Percentiles rank a stretch among this genome's conserved stretches.
These are phyloP conservation scores for Parthenolecanium corni DNA, from an alignment of 2,888 invertebrate genomes.

Conservation along the genomic window DNA sequence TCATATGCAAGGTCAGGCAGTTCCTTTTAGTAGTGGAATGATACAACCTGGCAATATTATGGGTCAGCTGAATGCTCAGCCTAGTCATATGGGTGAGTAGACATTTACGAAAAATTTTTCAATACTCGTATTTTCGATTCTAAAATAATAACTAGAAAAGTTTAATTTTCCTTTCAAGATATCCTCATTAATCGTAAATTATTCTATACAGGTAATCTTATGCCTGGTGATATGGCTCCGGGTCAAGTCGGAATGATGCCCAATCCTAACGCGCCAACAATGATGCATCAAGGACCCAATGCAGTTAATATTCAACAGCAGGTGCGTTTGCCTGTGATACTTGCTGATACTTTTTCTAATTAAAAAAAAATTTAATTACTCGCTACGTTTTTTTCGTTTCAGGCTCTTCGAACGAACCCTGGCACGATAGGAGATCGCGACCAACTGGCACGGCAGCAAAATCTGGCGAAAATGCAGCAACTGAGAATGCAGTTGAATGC, in stretches of 20 bases:
- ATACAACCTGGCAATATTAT: conserved; percentile 2
- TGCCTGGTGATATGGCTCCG: conserved; percentile 10
- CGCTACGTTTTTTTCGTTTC: too few relatives aligned
- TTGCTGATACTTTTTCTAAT: too few relatives aligned
- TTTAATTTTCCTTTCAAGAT: too few relatives aligned
- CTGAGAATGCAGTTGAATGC: conserved; percentile 66
- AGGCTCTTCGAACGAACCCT: too few relatives aligned
- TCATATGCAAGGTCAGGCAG: conserved; percentile 9
- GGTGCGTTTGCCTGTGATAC: conserved; percentile 1
- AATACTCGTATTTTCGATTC: too few relatives aligned
- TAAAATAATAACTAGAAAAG: too few relatives aligned
- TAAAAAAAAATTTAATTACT: too few relatives aligned
- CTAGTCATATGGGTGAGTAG: conserved; percentile 7
- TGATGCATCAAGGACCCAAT: conserved; percentile 8
- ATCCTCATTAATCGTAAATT: too few relatives aligned
- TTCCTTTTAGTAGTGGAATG: conserved; percentile 9
- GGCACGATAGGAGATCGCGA: too few relatives aligned
- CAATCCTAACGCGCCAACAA: conserved; percentile 2
- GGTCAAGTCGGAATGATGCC: conserved; percentile 3
- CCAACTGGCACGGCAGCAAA: conserved; percentile 56
- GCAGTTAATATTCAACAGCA: conserved; percentile 2
- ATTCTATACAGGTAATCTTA: not conserved
- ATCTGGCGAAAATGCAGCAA: conserved; percentile 63
- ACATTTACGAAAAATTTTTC: too few relatives aligned
- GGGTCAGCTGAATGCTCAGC: conserved; percentile 8